These are phyloP conservation scores for Menidia menidia DNA, from an alignment of 2,797 vertebrate genomes.

Conservation along the genomic window DNA sequence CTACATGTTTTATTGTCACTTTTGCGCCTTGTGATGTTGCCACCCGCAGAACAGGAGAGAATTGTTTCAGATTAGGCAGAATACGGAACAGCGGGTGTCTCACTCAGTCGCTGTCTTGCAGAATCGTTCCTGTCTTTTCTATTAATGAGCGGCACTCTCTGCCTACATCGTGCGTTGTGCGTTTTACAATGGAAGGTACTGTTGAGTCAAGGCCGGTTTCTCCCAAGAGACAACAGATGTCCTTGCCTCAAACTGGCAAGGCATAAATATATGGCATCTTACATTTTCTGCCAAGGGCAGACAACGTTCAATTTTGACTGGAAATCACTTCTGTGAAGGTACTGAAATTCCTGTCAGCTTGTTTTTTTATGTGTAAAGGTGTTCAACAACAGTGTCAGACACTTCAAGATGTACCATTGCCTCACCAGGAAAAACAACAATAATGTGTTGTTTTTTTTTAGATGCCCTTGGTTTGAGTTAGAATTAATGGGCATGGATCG, in stretches of 20 bases:
- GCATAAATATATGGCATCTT: conserved; percentile 42
- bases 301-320: conserved; percentile 45
- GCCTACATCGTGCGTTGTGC: conserved; percentile 15
- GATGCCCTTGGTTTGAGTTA: no score
- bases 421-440: background rate
- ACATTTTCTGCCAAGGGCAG: conserved; percentile 43
- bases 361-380: conserved; percentile 12
- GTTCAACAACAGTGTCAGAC: conserved; percentile 1
- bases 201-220: conserved; percentile 23
- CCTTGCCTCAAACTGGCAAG: conserved; percentile 54
- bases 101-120: conserved; percentile 33
- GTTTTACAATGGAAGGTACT: conserved; percentile 33
- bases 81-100: conserved; percentile 32
- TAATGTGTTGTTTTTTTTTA: background rate
- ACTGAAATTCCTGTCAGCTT: conserved; percentile 15
- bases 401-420: background rate
- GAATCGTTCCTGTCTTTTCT: conserved; percentile 17
- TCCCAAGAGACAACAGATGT: conserved; percentile 63
- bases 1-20: no score
- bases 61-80: conserved; percentile 23
- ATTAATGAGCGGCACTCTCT: conserved; percentile 26
- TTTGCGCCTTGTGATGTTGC: background rate
- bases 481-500: no score
- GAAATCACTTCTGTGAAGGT: conserved; percentile 28
- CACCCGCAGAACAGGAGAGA: conserved; percentile 25